A percentile compares a stretch with the other conserved stretches of the same genome.
phyloP scores from a whole-genome alignment of 2,113 vertebrate species.

The Percina caprodes region DNA sequence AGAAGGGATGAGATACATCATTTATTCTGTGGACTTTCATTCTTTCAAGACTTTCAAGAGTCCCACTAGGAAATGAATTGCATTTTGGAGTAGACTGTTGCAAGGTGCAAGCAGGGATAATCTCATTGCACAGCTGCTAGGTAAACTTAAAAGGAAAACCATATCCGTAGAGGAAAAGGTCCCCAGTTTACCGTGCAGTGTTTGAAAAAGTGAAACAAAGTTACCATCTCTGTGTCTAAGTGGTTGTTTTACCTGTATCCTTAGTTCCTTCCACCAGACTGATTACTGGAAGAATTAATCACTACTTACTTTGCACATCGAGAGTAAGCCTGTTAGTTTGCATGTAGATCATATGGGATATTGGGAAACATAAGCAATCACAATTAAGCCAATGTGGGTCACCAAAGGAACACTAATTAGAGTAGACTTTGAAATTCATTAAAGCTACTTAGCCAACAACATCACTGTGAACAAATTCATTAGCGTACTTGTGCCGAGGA shows the following conservation, averaged over 20 bases:
- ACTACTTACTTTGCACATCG: background rate
- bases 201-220: background rate
- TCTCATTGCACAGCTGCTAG: conserved; percentile 48
- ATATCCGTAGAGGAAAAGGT: background rate
- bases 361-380: conserved; percentile 23
- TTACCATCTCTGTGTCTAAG: background rate
- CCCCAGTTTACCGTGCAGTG: background rate
- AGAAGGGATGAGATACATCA: conserved; percentile 41
- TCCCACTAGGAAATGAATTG: conserved; percentile 50
- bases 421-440: conserved; percentile 47
- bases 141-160: conserved; percentile 10
- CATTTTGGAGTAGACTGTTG: conserved; percentile 22
- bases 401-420: conserved; percentile 55
- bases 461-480: conserved; percentile 54
- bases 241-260: rapidly evolving
- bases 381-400: conserved; percentile 33
- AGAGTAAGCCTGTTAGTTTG: background rate
- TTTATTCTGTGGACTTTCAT: conserved; percentile 40
- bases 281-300: background rate
- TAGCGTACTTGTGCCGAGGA: conserved; percentile 33
- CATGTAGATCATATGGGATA: conserved; percentile 18
- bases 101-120: conserved; percentile 31
- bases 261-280: background rate
- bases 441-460: conserved; percentile 40
- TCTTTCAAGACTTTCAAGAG: conserved; percentile 3